phyloP scores from a whole-genome alignment of 2,797 vertebrate species.

The Periparus ater region DNA sequence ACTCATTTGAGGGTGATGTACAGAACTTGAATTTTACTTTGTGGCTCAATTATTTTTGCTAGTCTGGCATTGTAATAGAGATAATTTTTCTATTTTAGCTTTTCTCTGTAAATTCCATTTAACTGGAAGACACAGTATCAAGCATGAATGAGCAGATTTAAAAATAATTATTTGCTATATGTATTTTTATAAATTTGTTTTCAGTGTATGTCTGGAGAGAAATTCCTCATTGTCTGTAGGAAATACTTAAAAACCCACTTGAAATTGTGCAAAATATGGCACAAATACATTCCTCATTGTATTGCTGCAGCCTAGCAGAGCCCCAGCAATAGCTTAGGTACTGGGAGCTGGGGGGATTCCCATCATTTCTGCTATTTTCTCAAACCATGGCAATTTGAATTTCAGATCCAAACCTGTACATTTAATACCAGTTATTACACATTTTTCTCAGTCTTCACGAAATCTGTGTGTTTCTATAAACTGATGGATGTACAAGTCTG shows the following conservation, averaged over 20 bases:
- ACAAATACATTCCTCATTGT: neutral
- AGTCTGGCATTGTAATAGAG: neutral
- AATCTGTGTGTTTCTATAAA: neutral
- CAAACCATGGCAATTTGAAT: neutral
- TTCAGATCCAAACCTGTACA: neutral
- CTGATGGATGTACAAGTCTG: neutral
- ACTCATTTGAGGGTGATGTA: neutral
- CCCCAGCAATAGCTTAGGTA: neutral
- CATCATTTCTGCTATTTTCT: neutral
- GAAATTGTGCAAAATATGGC: neutral
- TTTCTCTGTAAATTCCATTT: neutral
- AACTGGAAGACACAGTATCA: neutral
- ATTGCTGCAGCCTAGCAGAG: neutral
- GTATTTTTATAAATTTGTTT: neutral
- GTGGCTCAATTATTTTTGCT: neutral
- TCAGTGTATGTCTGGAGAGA: neutral
- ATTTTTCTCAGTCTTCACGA: neutral
- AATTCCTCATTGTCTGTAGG: neutral
- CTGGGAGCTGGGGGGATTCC: neutral
- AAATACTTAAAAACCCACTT: neutral
- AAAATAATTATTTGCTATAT: neutral
- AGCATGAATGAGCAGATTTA: neutral
- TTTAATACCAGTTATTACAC: neutral
- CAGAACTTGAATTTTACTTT: neutral
- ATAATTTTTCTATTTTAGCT: neutral